Percentiles rank a stretch among this genome's conserved stretches.
Evolutionary conservation across 2,888 invertebrate genomes (phyloP).

Genomic region (Andrena marginata): DNA sequence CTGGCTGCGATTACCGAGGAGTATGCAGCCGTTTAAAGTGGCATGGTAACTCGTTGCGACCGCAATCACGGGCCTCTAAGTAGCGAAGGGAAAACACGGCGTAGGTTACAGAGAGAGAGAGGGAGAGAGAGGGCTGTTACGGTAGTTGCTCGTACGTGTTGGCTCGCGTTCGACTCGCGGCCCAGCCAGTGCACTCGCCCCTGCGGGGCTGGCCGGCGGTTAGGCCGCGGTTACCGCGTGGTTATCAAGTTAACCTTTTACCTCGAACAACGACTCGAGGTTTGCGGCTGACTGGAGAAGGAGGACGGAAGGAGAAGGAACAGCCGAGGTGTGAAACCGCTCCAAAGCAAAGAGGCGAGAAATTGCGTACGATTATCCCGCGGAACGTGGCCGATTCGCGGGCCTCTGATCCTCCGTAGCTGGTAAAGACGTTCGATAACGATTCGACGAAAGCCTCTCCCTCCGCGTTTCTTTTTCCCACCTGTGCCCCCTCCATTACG

Average conservation of each 20-base stretch:
- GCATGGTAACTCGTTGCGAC: slow-evolving; percentile 61
- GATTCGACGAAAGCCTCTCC: slow-evolving; percentile 77
- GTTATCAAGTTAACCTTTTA: slow-evolving; percentile 85
- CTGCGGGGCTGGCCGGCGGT: slow-evolving; percentile 62
- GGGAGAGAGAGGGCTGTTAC: slow-evolving; percentile 57
- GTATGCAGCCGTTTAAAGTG: slow-evolving; percentile 59
- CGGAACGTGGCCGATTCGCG: slow-evolving; percentile 64
- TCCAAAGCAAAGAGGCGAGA: slow-evolving; percentile 84
- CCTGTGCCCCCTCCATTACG: background rate
- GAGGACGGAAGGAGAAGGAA: slow-evolving; percentile 51
- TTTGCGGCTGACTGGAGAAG: slow-evolving; percentile 62
- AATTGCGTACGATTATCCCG: slow-evolving; percentile 84
- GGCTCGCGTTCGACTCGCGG: slow-evolving; percentile 65
- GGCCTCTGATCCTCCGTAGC: slow-evolving; percentile 1
- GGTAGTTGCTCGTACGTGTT: slow-evolving; percentile 73
- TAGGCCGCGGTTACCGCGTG: slow-evolving; percentile 81
- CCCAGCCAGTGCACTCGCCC: slow-evolving; percentile 29
- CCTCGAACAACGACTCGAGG: slow-evolving; percentile 74
- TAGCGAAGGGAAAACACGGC: slow-evolving; percentile 65
- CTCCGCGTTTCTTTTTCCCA: background rate
- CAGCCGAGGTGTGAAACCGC: slow-evolving; percentile 84
- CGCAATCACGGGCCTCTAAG: slow-evolving; percentile 69
- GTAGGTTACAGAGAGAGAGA: slow-evolving; percentile 13
- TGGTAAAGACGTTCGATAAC: slow-evolving; percentile 74
- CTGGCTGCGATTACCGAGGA: slow-evolving; percentile 43